Conservation (phyloP, 2,113 vertebrate genomes). For the Phodopus roborovskii region DNA sequence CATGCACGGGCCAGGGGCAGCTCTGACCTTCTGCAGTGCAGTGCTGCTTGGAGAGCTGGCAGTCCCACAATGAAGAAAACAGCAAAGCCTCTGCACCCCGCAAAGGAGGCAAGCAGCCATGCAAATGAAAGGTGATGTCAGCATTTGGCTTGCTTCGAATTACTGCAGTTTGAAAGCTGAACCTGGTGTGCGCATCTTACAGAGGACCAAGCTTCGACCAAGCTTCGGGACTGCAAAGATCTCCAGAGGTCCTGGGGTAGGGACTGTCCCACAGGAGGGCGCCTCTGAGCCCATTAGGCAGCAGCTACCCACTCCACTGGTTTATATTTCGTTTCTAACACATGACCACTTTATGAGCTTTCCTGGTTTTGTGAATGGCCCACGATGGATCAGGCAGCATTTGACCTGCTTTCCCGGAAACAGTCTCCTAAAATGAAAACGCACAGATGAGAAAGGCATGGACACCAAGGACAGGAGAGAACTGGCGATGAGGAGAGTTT, state of each 20-base stretch:
- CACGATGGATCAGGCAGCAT: not conserved
- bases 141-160: not conserved
- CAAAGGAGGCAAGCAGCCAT: not conserved
- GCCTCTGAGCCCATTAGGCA: not conserved
- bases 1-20: too few relatives aligned
- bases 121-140: conserved; percentile 25
- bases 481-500: not conserved
- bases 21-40: conserved; percentile 35
- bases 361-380: not conserved
- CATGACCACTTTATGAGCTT: not conserved
- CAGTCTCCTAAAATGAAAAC: conserved; percentile 6
- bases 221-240: not conserved
- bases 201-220: not conserved
- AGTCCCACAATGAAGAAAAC: not conserved
- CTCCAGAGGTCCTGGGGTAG: fast-evolving
- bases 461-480: not conserved
- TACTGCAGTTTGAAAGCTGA: conserved; percentile 21
- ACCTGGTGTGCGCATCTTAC: not conserved
- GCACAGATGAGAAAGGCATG: not conserved
- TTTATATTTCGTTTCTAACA: not conserved
- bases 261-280: not conserved
- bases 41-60: not conserved
- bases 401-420: not conserved
- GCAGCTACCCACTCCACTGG: not conserved
- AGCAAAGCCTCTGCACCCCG: not conserved